Evolutionary conservation across 2,888 invertebrate species (phyloP), one percentile per base, ranked within the genome.

Genomic region (Harmothoe impar): DNA sequence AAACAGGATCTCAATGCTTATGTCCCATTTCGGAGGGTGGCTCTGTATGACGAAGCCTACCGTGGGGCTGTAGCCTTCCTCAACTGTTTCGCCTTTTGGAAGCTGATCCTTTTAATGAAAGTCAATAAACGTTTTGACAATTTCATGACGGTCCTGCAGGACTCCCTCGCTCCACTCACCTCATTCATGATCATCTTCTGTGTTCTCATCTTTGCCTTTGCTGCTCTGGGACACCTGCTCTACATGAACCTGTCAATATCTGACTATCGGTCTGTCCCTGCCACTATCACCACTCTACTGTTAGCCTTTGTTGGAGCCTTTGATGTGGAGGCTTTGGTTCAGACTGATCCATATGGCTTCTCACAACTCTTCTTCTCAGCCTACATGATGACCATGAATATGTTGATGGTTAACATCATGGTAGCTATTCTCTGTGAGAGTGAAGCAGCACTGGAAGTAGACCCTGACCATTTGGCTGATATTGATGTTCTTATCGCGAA

Each of bases 311-410:
- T 90, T 10, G 90, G 90, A 29, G 31, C 12, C 17, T 90, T 81
- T 54, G 56, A 90, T 31, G 23, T 68, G 23, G 51, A 43, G 23
- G 77, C 7, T 17, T 29, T 72, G 77, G 35, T 51, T 17, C 12
- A 29, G n/a, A 25, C 5, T 43, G 89, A 77, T 43, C 43, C 25
- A 7, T 0, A 1, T 12, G 52, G 72, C 3, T 7, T 51, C n/a
- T 43, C 77, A 29, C 77, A n/a, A 25, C n/a, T 89, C 0, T 77
- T 5, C 17, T 89, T 89, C 51, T 51, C 52, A 20, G 52, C 51
- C 43, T 89, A 77, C 89, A 89, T 77, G 78, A 43, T 89, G 51
- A 17, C 77, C 43, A 89, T 89, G 89, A 89, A 77, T 43, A 35
- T 33, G 31, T 12, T 89, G 35, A 51, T 89, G 33, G 20, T 89